phyloP scores from a whole-genome alignment of 2,113 vertebrate genomes.

The Bujurquina vittata region DNA sequence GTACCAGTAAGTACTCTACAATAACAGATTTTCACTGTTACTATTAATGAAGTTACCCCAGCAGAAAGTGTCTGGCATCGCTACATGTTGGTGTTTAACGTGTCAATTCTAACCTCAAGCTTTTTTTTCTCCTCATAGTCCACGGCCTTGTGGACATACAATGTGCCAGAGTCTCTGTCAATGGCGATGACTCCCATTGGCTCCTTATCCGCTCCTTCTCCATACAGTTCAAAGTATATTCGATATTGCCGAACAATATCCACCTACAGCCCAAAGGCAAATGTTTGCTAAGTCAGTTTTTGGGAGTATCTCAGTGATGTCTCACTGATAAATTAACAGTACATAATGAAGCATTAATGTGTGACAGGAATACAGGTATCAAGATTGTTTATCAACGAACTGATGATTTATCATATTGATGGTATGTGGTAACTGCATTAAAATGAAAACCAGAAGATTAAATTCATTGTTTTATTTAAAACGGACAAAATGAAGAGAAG shows the following conservation, averaged over 20 bases:
- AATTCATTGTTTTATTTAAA: not conserved
- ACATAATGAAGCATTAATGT: too few relatives aligned
- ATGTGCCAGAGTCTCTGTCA: slow-evolving; percentile 21
- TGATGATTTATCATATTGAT: not conserved
- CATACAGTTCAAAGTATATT: slow-evolving; percentile 52
- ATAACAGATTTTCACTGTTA: not conserved
- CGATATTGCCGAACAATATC: not conserved
- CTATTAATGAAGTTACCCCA: not conserved
- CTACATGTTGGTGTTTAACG: not conserved
- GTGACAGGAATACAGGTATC: too few relatives aligned
- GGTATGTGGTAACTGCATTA: not conserved
- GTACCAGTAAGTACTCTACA: too few relatives aligned
- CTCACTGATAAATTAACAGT: too few relatives aligned
- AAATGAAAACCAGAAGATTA: not conserved
- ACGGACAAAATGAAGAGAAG: too few relatives aligned
- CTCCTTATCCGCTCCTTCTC: slow-evolving; percentile 69
- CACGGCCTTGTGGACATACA: slow-evolving; percentile 57
- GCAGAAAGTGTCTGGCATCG: not conserved
- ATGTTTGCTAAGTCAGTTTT: not conserved
- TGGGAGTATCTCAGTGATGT: too few relatives aligned
- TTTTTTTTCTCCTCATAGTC: slow-evolving; percentile 48
- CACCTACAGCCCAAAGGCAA: slow-evolving; percentile 55
- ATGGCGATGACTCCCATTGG: slow-evolving; percentile 70
- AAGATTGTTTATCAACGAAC: not conserved
- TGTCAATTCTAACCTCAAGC: slow-evolving; percentile 32